Evolutionary conservation across 2,113 vertebrate genomes (phyloP).

Genomic region (Pedionomus torquatus): DNA sequence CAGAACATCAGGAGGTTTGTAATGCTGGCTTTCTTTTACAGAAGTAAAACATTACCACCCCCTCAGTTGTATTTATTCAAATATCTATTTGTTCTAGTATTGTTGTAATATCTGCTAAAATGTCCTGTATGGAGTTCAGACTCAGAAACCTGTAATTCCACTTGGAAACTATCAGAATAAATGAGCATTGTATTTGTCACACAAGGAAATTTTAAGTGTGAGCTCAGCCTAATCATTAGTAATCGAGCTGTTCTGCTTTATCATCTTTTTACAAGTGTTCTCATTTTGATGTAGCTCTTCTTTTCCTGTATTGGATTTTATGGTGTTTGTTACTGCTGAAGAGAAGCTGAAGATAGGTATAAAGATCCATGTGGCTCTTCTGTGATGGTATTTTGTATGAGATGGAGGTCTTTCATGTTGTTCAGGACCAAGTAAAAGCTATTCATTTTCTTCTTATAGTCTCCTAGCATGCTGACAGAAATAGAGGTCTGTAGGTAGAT

Average conservation of each 20-base stretch:
- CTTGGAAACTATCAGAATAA: not conserved
- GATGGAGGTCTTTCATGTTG: not conserved
- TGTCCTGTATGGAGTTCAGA: not conserved
- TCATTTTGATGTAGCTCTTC: not conserved
- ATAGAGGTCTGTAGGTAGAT: not conserved
- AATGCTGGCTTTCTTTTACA: not conserved
- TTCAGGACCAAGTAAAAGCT: rapidly evolving
- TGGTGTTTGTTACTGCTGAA: not conserved
- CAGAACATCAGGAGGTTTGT: not conserved
- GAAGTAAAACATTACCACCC: not conserved
- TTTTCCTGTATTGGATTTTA: not conserved
- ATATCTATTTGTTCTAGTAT: not conserved
- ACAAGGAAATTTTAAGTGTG: not conserved
- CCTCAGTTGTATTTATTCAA: not conserved
- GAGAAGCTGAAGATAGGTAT: not conserved
- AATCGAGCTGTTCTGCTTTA: not conserved
- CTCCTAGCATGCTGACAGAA: not conserved
- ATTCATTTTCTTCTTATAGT: not conserved
- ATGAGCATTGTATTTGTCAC: not conserved
- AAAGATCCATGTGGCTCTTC: not conserved
- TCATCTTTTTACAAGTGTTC: not conserved
- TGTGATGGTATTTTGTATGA: not conserved
- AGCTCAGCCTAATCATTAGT: not conserved
- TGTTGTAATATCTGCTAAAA: not conserved
- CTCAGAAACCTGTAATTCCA: not conserved